Evolutionary conservation across 2,797 vertebrate species (phyloP).

Genomic region (Spheniscus humboldti): DNA sequence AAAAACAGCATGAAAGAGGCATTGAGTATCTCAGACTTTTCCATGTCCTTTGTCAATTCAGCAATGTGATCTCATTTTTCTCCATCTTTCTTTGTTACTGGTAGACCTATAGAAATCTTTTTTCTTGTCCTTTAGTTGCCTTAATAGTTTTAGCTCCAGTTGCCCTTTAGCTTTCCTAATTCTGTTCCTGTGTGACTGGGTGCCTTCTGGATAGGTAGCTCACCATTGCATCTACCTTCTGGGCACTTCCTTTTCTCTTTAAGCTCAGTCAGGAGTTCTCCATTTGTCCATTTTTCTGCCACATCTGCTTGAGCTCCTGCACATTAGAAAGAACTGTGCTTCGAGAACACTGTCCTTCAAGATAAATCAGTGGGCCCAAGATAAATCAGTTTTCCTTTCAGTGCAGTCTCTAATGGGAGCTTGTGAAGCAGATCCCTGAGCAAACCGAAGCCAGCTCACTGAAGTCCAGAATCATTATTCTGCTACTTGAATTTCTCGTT

Average conservation of each 20-base stretch:
- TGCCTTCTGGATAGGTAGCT: neutral
- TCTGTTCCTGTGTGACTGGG: neutral
- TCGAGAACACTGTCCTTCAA: neutral
- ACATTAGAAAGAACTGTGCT: neutral
- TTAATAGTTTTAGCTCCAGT: neutral
- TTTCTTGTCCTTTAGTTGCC: neutral
- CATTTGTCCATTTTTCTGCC: neutral
- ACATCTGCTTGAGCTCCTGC: neutral
- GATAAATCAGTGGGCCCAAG: neutral
- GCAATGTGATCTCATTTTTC: neutral
- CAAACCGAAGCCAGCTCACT: neutral
- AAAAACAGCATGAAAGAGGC: neutral
- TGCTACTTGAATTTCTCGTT: neutral
- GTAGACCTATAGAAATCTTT: neutral
- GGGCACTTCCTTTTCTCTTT: neutral
- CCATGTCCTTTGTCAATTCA: neutral
- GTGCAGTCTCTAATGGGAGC: neutral
- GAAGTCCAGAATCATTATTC: neutral
- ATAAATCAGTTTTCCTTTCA: neutral
- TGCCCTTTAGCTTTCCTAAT: neutral
- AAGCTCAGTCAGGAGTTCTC: neutral
- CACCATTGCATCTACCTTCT: neutral
- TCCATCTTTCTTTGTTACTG: neutral
- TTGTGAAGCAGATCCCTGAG: neutral
- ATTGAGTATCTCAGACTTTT: neutral